Evolutionary conservation across 2,888 invertebrate species (phyloP).

Genomic region (Drosophila tanythrix): DNA sequence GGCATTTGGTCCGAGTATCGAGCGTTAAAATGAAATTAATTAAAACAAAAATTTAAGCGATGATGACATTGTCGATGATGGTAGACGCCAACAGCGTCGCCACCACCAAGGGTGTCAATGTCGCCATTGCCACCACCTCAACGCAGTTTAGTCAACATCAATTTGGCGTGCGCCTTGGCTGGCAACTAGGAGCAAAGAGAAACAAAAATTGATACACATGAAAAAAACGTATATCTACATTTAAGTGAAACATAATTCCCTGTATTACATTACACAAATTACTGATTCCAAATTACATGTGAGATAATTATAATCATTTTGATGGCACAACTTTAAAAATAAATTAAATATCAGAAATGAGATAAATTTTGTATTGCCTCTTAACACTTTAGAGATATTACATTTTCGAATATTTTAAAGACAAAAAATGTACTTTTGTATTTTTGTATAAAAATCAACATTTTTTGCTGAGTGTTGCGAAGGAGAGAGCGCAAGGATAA

Average conservation of each 20-base stretch:
- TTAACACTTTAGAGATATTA: neutral
- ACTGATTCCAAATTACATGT: neutral
- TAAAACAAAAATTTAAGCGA: conserved; percentile 61
- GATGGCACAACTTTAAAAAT: neutral
- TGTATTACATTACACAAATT: neutral
- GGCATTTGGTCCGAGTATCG: conserved; percentile 41
- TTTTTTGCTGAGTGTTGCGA: neutral
- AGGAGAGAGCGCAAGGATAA: neutral
- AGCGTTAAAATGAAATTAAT: conserved; percentile 73
- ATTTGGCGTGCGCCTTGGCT: conserved; percentile 44
- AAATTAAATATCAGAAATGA: neutral
- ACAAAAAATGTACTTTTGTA: neutral
- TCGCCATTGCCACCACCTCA: conserved; percentile 29
- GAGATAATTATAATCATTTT: neutral
- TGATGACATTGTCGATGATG: conserved; percentile 55
- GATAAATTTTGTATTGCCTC: neutral
- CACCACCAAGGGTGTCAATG: conserved; percentile 50
- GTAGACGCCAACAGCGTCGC: conserved; percentile 15
- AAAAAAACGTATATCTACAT: neutral
- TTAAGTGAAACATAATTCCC: neutral
- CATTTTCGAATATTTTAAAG: neutral
- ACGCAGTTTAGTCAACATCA: conserved; percentile 62
- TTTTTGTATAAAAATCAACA: neutral
- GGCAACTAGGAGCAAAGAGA: conserved; percentile 16
- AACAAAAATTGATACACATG: neutral